phyloP scores from a whole-genome alignment of 1,140 invertebrate species.

The Sarcophaga peregrina region DNA sequence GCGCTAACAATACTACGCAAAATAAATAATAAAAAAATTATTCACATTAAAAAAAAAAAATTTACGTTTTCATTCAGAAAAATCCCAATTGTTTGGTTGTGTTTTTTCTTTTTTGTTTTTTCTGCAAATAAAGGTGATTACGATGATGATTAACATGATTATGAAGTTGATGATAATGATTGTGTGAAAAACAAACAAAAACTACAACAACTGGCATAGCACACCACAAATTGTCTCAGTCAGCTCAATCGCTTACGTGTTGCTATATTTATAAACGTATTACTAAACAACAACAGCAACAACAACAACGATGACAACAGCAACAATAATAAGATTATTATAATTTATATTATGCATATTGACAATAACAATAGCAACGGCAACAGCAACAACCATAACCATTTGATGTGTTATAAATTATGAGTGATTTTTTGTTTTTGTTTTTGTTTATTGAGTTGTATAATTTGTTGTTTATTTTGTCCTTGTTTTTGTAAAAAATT shows the following conservation, averaged over 20 bases:
- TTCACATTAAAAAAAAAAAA: not conserved
- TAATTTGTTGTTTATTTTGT: not conserved
- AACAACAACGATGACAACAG: not conserved
- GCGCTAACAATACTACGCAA: too few species aligned
- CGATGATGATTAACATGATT: conserved; percentile 17
- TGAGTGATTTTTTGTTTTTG: not conserved
- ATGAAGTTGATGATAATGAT: conserved; percentile 3
- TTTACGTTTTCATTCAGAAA: conserved; percentile 38
- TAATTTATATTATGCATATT: too few species aligned
- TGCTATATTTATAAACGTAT: conserved; percentile 65
- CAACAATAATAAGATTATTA: not conserved
- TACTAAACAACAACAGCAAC: conserved; percentile 51
- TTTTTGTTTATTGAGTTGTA: conserved; percentile 14
- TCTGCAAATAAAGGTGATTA: not conserved
- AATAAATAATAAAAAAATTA: not conserved
- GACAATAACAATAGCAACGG: not conserved
- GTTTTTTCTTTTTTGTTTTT: too few species aligned
- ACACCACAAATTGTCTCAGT: not conserved
- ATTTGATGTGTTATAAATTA: conserved; percentile 11
- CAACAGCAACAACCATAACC: not conserved
- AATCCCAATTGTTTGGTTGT: not conserved
- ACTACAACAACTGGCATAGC: not conserved
- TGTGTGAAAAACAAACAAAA: not conserved
- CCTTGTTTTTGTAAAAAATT: not conserved
- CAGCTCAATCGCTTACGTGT: conserved; percentile 57